Evolutionary conservation across 2,888 invertebrate genomes (phyloP).

Genomic region (Mactromeris polynyma): DNA sequence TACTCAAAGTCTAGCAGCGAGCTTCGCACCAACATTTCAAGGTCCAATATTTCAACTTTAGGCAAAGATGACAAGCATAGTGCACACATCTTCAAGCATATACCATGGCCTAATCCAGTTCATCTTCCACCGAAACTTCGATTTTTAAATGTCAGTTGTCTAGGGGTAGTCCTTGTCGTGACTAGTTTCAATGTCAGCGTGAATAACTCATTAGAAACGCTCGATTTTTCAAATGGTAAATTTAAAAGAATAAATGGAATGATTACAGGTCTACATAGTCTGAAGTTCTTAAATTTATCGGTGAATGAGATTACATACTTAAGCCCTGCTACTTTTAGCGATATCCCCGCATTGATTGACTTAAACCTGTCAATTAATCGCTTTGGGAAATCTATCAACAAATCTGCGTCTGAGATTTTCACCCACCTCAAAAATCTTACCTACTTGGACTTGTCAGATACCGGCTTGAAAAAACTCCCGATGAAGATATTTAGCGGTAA

Average conservation of each 20-base stretch:
- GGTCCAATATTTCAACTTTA: neutral
- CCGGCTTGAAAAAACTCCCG: slow-evolving; percentile 28
- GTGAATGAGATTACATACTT: slow-evolving; percentile 21
- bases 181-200: slow-evolving; percentile 16
- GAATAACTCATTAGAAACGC: slow-evolving; percentile 34
- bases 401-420: slow-evolving; percentile 9
- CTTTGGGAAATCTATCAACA: slow-evolving; percentile 25
- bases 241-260: slow-evolving; percentile 20
- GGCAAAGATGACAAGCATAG: neutral
- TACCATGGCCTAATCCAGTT: slow-evolving; percentile 13
- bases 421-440: neutral
- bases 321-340: slow-evolving; percentile 23
- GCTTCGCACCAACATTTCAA: neutral
- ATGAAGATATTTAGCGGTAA: slow-evolving; percentile 7
- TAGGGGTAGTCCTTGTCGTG: neutral
- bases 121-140: slow-evolving; percentile 31
- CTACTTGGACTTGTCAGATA: slow-evolving; percentile 23
- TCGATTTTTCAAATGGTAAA: slow-evolving; percentile 32
- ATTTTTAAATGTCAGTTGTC: slow-evolving; percentile 35
- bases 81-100: neutral
- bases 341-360: slow-evolving; percentile 16
- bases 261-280: slow-evolving; percentile 26
- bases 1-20: too few species aligned
- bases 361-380: slow-evolving; percentile 33
- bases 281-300: slow-evolving; percentile 46